phyloP scores from a whole-genome alignment of 2,797 vertebrate species.

The Pipistrellus pipistrellus region DNA sequence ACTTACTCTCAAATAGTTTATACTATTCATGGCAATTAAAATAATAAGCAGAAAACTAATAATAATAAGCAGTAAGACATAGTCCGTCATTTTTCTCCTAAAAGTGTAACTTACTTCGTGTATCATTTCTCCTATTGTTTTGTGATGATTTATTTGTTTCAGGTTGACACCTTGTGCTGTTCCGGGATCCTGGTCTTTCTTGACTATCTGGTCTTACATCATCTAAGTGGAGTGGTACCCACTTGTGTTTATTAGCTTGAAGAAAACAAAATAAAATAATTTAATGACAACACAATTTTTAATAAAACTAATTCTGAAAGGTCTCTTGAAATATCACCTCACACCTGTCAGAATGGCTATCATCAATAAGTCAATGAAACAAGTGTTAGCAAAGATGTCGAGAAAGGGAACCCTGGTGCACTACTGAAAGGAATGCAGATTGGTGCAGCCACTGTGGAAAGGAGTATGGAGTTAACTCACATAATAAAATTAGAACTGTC shows the following conservation, averaged over 20 bases:
- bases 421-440: not conserved
- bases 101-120: conserved; percentile 91
- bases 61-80: not conserved
- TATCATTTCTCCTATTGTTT: conserved; percentile 90
- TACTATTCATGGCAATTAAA: not conserved
- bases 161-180: conserved; percentile 85
- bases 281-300: conserved; percentile 55
- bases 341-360: not conserved
- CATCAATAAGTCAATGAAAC: not conserved
- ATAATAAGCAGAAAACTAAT: not conserved
- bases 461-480: not conserved
- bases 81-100: not conserved
- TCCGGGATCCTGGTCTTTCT: conserved; percentile 87
- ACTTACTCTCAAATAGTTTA: conserved; percentile 20
- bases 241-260: conserved; percentile 95
- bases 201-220: conserved; percentile 90
- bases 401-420: not conserved
- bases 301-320: conserved; percentile 61
- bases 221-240: conserved; percentile 94
- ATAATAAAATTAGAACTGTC: not conserved
- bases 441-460: not conserved
- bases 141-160: conserved; percentile 88
- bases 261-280: conserved; percentile 73
- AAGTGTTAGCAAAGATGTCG: not conserved
- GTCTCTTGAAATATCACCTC: not conserved